Conservation (phyloP, 1,140 invertebrate species). For the Ceratina calcarata region DNA sequence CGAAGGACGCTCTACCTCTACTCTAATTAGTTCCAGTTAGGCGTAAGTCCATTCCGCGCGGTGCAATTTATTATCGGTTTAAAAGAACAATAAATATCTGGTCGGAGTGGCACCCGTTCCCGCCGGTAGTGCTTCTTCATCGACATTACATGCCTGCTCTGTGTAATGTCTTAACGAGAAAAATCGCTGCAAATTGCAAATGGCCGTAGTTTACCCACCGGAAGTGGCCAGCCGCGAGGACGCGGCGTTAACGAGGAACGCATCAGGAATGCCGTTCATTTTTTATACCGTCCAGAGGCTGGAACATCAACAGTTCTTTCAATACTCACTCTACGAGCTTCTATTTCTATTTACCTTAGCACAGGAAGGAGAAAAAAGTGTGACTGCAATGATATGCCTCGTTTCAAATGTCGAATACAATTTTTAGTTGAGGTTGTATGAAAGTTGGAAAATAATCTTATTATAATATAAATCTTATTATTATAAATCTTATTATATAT, state of each 20-base stretch:
- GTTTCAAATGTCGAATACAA: too few species aligned
- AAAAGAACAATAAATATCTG: constrained; percentile 23
- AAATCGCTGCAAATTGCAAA: constrained; percentile 3
- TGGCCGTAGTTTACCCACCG: background rate
- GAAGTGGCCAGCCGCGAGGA: background rate
- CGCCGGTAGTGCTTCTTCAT: background rate
- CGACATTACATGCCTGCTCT: constrained; percentile 6
- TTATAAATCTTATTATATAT: too few species aligned
- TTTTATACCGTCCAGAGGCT: background rate
- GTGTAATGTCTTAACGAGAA: background rate
- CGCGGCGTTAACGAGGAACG: constrained; percentile 1
- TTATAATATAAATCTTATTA: too few species aligned
- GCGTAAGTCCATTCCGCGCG: background rate
- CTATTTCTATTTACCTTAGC: background rate
- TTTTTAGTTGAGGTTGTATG: too few species aligned
- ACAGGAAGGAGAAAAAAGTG: background rate
- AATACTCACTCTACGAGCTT: background rate
- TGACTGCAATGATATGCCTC: background rate
- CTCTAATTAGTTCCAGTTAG: constrained; percentile 29
- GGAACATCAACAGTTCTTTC: background rate
- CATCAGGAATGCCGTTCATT: constrained; percentile 10
- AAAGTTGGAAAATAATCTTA: too few species aligned
- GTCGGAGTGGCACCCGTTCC: background rate
- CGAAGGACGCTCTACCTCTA: too few species aligned
- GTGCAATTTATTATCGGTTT: constrained; percentile 20